Evolutionary conservation across 2,888 invertebrate genomes (phyloP).

Genomic region (Exocentrus adspersus): DNA sequence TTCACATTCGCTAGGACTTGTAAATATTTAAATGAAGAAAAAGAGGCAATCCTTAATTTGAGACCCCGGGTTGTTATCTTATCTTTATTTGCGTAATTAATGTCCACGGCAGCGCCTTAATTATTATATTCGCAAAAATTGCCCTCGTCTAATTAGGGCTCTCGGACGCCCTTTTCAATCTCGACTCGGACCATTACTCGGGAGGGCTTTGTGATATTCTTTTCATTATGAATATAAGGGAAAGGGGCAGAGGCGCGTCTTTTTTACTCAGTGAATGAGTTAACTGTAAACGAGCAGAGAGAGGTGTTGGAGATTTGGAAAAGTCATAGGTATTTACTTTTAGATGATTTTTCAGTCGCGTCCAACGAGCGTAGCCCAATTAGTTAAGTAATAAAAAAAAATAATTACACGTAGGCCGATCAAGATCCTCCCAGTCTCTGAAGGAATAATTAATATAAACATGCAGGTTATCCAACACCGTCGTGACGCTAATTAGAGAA

Average conservation of each 20-base stretch:
- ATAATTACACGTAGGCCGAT: slow-evolving; percentile 19
- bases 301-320: too few relatives aligned
- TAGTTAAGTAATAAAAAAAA: slow-evolving; percentile 15
- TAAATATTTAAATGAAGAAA: slow-evolving; percentile 51
- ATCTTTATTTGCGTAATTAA: slow-evolving; percentile 34
- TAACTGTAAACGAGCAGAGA: too few relatives aligned
- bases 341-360: background rate
- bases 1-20: too few relatives aligned
- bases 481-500: slow-evolving; percentile 29
- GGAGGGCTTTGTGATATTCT: slow-evolving; percentile 11
- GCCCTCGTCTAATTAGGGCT: slow-evolving; percentile 52
- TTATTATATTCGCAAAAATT: slow-evolving; percentile 55
- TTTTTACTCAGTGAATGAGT: background rate
- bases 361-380: background rate
- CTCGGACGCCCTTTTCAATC: slow-evolving; percentile 15
- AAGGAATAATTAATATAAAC: slow-evolving; percentile 27
- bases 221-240: background rate
- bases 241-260: slow-evolving; percentile 4
- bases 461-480: slow-evolving; percentile 19
- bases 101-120: slow-evolving; percentile 54
- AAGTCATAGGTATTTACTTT: too few relatives aligned
- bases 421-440: slow-evolving; percentile 4
- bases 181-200: slow-evolving; percentile 17
- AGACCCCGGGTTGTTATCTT: slow-evolving; percentile 34
- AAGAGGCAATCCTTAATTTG: slow-evolving; percentile 40